Evolutionary conservation across 1,140 invertebrate species (phyloP).

Genomic region (Halotydeus destructor): DNA sequence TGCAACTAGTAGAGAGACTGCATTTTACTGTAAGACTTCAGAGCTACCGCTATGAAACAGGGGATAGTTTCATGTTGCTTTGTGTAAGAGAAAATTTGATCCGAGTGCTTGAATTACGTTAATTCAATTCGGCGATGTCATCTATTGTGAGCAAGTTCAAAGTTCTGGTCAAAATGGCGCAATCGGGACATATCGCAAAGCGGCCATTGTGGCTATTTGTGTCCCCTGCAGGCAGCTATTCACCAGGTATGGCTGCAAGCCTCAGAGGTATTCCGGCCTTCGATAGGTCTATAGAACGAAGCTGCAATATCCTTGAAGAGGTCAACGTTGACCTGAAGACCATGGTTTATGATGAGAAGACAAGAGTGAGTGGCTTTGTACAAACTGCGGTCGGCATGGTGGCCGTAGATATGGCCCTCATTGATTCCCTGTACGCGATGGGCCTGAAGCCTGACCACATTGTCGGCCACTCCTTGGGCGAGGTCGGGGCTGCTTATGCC

Average conservation of each 20-base stretch:
- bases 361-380: slow-evolving; percentile 78
- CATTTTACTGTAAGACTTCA: too few relatives aligned
- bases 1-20: too few relatives aligned
- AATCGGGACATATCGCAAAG: too few relatives aligned
- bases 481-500: slow-evolving; percentile 86
- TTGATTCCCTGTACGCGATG: slow-evolving; percentile 54
- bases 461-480: slow-evolving; percentile 83
- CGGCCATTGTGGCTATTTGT: slow-evolving; percentile 41
- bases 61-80: too few relatives aligned
- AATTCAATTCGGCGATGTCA: too few relatives aligned
- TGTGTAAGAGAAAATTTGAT: too few relatives aligned
- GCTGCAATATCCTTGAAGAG: slow-evolving; percentile 45
- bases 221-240: slow-evolving; percentile 89
- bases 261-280: slow-evolving; percentile 59
- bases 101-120: too few relatives aligned
- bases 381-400: slow-evolving; percentile 84
- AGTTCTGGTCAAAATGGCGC: too few relatives aligned
- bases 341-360: slow-evolving; percentile 41
- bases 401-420: slow-evolving; percentile 76
- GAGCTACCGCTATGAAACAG: too few relatives aligned
- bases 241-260: slow-evolving; percentile 72
- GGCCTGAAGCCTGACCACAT: slow-evolving; percentile 74
- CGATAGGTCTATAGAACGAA: slow-evolving; percentile 45
- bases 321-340: slow-evolving; percentile 58
- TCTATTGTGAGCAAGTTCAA: too few relatives aligned